Base-by-base conservation (phyloP, 2,888 invertebrate species). In the Augiades crinisus region DNA sequence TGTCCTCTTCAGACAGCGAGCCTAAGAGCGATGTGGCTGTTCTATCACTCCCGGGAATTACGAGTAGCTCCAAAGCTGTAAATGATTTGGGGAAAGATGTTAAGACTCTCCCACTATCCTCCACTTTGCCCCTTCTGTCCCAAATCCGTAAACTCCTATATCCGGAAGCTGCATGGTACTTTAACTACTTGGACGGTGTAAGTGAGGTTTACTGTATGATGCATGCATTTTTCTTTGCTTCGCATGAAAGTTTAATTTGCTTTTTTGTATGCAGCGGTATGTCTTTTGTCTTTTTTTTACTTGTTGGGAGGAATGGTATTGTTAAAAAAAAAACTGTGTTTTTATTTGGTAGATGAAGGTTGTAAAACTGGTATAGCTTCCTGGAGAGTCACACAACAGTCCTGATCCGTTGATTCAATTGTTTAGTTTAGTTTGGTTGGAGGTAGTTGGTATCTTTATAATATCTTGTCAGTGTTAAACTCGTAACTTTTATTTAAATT, bases 81-180 rank as follows among this genome's bases (percentile, higher is more conserved):
- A 83, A 83, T 19, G 84, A 85, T 37, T 63, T 82, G 5, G 81
- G 83, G 1, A 86, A 75, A 50, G 82, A 84, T 1, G 72, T 85
- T 0, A 84, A 79, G 53, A 70, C 52, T 33, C 74, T 88, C 21
- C 87, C 87, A 19, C 64, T 86, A 30, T 75, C 68, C 58, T 80
- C 83, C 2, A 83, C 87, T 55, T 66, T 87, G n/a, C 66, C 82
- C 2, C 72, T 88, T 1, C 55, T 87, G 2, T 78, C 78, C 62
- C 87, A 87, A 66, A 85, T 85, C 50, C 70, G 78, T 49, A 78
- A 68, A 34, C 72, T 87, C 21, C 67, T 87, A 16, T 64, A 55
- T 52, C 80, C 84, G 12, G 83, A 84, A 40, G 85, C 78, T 78
- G 83, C 82, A 81, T 88, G 87, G 87, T 88, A 88, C 78, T 88